Conservation (phyloP, 2,113 vertebrate genomes). For the Gymnogyps californianus region DNA sequence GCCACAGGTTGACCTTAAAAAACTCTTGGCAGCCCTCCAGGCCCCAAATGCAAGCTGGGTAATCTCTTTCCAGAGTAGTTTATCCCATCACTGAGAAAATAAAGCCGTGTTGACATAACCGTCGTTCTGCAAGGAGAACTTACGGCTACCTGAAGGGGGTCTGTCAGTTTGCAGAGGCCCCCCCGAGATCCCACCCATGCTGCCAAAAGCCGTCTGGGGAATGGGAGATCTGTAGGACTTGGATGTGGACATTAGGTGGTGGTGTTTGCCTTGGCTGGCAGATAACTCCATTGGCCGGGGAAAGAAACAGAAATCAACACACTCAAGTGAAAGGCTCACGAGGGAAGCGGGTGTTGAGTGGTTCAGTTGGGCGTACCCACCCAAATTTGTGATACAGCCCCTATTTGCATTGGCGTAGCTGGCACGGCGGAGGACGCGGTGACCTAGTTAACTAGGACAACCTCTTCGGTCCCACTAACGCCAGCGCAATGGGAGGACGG, state of each 20-base stretch:
- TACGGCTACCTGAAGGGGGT: not conserved
- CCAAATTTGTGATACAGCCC: not conserved
- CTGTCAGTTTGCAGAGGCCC: not conserved
- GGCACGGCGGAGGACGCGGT: not conserved
- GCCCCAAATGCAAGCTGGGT: not conserved
- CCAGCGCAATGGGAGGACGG: not conserved
- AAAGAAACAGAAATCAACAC: not conserved
- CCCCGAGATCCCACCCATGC: rapidly evolving
- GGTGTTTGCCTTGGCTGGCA: not conserved
- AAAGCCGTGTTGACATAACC: not conserved
- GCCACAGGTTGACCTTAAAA: not conserved
- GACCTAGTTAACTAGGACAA: slow-evolving; percentile 36
- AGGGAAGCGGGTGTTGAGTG: not conserved
- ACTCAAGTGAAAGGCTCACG: rapidly evolving
- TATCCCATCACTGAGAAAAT: not conserved
- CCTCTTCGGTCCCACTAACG: not conserved
- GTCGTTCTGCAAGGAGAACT: not conserved
- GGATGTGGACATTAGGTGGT: not conserved
- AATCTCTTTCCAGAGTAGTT: not conserved
- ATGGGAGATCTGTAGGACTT: not conserved
- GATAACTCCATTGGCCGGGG: not conserved
- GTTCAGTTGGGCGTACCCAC: not conserved
- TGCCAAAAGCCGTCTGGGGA: not conserved
- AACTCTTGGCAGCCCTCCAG: not conserved
- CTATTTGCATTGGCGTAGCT: not conserved